Base-by-base conservation (phyloP, 2,888 invertebrate species). In the Mesochorus sp. region DNA sequence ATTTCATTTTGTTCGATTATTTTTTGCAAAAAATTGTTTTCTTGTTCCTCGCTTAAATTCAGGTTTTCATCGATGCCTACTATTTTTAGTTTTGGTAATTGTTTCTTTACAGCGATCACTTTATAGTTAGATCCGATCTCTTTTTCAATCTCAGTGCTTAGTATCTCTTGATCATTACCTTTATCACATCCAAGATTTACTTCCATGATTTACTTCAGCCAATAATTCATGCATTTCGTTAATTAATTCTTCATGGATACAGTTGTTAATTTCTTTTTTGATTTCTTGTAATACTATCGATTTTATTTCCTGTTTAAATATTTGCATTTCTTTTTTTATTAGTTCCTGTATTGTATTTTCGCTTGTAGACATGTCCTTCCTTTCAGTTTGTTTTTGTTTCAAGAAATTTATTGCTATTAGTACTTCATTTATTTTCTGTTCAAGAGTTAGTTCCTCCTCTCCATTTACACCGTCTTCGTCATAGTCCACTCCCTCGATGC, bases 1-100 rank as follows among this genome's bases (percentile, higher is more conserved):
- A 68, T 14, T 19, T 53, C 55, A 47, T 77, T 77, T 3, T 73
- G 76, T 28, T 66, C 44, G 3, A 59, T 39, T 14, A 76, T 28
- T 14, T 39, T 51, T 17, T 31, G 3, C 1, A 76, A 10, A 3
- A 76, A 66, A 8, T 26, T 37, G 1, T 39, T 26, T 28, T 76
- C 61, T 39, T 57, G 21, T 42, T 39, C 37, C 51, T 6, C 49
- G 0, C 14, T 12, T 1, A 51, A 3, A 3, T 44, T 19, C 14
- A 49, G 26, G 5, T 61, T 44, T 17, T 57, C 37, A 3, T 59
- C 64, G 4, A 76, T 66, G 4, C 70, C 64, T 1, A 64, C 59
- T 4, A 71, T 66, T 49, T 76, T 71, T 4, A 66, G 1, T 42
- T 61, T 59, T 19, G 75, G 75, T 19, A 61, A 24, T 34, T 75